Evolutionary conservation across 30 jellyfish, hydroid and myxozoan genomes (phyloP), one percentile per base, ranked within the genome.

Genomic region (Turritopsis dohrnii): DNA sequence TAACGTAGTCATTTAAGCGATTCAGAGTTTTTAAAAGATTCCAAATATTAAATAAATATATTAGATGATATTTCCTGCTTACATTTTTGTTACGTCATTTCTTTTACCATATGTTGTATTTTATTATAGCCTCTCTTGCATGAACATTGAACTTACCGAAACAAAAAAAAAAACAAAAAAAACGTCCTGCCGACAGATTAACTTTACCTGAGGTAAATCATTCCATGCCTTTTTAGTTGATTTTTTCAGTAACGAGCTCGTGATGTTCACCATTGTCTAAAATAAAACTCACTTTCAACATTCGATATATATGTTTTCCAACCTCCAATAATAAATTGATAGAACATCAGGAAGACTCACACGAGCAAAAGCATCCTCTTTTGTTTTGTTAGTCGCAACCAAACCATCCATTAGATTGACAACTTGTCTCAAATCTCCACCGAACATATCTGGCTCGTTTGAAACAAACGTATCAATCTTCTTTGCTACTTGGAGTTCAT

Each of bases 261-360:
- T 29, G 9, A 74, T 29, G 65, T 74, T 74, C 21, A 74, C 65
- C 83, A 74, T 30, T 29, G 54, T 74, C 83, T 74, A 29, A 74
- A 74, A 74, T 13, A 66, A 66, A 66, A 66, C 27, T 66, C 17
- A 66, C 18, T n/a, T n/a, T n/a, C 9, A 41, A 5, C 13, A 41
- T 41, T 41, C 60, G 5, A 5, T 41, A 41, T 41, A 5, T 52
- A 41, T 41, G n/a, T n/a, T n/a, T n/a, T n/a, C n/a, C n/a, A n/a
- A n/a, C n/a, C n/a, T n/a, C n/a, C n/a, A n/a, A n/a, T n/a, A n/a
- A n/a, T n/a, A n/a, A n/a, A n/a, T n/a, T n/a, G n/a, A n/a, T n/a
- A n/a, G n/a, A n/a, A n/a, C n/a, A n/a, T n/a, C n/a, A n/a, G n/a
- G n/a, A 41, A 13, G 31, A 69, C 76, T 66, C 29, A 66, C 77